Conservation (phyloP, 2,113 vertebrate genomes). For the Oncorhynchus mykiss region DNA sequence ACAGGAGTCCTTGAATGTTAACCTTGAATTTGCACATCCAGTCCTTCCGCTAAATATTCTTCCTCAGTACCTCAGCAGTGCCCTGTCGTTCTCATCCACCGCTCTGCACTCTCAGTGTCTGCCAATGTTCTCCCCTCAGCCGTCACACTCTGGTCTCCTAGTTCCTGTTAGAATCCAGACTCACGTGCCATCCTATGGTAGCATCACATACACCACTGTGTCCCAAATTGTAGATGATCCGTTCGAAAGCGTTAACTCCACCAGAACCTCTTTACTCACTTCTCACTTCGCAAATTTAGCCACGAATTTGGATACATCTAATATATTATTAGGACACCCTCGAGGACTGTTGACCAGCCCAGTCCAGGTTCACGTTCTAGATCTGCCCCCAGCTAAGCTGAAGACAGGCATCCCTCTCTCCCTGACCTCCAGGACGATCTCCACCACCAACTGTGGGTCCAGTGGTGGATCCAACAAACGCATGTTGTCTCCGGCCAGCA, state of each 20-base stretch:
- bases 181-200: conserved; percentile 91
- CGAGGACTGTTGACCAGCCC: conserved; percentile 75
- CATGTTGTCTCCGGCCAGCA: conserved; percentile 97
- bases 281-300: conserved; percentile 64
- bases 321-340: conserved; percentile 69
- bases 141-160: conserved; percentile 81
- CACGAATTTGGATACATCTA: conserved; percentile 79
- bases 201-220: conserved; percentile 95
- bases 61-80: conserved; percentile 79
- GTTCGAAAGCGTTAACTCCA: conserved; percentile 58
- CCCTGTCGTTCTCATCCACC: conserved; percentile 74
- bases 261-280: conserved; percentile 55
- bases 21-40: conserved; percentile 80
- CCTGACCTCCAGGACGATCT: conserved; percentile 86
- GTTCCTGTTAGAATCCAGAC: conserved; percentile 96
- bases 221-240: conserved; percentile 86
- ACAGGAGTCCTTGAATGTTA: conserved; percentile 92
- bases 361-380: conserved; percentile 80
- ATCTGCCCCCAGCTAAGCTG: conserved; percentile 84
- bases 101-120: conserved; percentile 78
- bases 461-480: conserved; percentile 87
- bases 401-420: conserved; percentile 92
- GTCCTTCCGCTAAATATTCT: conserved; percentile 78
- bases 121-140: conserved; percentile 80
- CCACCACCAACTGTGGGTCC: conserved; percentile 80